Conservation (phyloP, 1,140 invertebrate genomes). For the Aphelenchoides avenae region DNA sequence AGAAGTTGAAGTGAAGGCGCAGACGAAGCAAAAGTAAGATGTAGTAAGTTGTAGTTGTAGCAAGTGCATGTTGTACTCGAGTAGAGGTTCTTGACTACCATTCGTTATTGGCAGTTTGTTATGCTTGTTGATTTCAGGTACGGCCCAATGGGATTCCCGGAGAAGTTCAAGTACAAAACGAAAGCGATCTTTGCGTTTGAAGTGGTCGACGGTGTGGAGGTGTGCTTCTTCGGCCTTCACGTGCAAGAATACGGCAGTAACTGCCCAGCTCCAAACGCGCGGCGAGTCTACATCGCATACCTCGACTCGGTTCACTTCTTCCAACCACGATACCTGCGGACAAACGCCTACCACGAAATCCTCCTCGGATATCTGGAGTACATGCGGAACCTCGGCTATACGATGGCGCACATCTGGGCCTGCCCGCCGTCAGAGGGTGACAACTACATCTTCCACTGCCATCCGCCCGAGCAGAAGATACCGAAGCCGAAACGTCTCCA, state of each 20-base stretch:
- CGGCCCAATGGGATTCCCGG: constrained; percentile 72
- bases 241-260: constrained; percentile 99
- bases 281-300: constrained; percentile 98
- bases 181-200: constrained; percentile 99
- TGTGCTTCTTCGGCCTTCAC: constrained; percentile 99
- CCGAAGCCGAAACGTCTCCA: constrained; percentile 97
- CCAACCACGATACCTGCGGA: constrained; percentile 88
- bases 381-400: constrained; percentile 93
- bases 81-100: constrained; percentile 1
- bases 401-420: constrained; percentile 99
- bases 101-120: not conserved
- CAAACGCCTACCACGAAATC: constrained; percentile 98
- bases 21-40: constrained; percentile 75
- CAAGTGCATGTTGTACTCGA: constrained; percentile 12
- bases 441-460: constrained; percentile 99
- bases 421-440: constrained; percentile 99
- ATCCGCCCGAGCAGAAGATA: constrained; percentile 97
- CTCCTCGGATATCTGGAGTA: constrained; percentile 97
- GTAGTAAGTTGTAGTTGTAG: too few relatives aligned
- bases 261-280: constrained; percentile 84
- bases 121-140: constrained; percentile 67
- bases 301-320: constrained; percentile 99
- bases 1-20: constrained; percentile 93
- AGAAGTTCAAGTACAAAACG: constrained; percentile 91
- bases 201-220: constrained; percentile 93